Base-by-base conservation (phyloP, 2,113 vertebrate genomes). In the Istiophorus platypterus region DNA sequence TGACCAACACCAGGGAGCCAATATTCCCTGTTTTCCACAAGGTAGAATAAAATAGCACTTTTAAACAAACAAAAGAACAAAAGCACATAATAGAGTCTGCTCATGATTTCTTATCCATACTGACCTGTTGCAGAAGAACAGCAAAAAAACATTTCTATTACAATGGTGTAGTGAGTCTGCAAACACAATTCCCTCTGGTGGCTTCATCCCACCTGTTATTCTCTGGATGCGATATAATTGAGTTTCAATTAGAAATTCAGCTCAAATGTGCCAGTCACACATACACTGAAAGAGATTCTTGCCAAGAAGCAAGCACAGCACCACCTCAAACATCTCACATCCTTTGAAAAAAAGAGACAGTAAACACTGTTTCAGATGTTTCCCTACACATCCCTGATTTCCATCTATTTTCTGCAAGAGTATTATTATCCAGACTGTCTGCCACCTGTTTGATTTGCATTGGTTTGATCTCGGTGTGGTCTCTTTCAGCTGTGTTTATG, bases 371-470 rank as follows among this genome's bases (percentile, higher is more conserved):
- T 75, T 75, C 56, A 51, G 58, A 52, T 79, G 76, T 59, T 81
- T 76, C 69, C 47, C 42, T 49, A 72, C 62, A 12, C 47, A 58
- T 66, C 47, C 14, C n/a, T 45, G 37, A 73, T 39, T 42, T 42
- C 56, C 12, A 61, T 75, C 56, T 63, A 70, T 83, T 80, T 59
- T 74, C 63, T 14, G 22, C 61, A 13, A 37, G 37, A 47, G 34
- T 65, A 26, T 37, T 72, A 45, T 56, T 64, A 61, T 66, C 61
- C 42, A 64, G 68, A 67, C 45, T 2, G 49, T 49, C 20, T 2
- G 49, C 66, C 82, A 85, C 86, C 84, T 91, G 88, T 57, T 80
- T 37, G 7, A 82, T 84, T 79, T 79, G 79, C 81, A 79, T 81
- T 0, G 56, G 76, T 80, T 78, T 86, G 81, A 88, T 86, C 22